Evolutionary conservation across 92 coral and sea anemone genomes (phyloP).

Genomic region (Phenganax subtilis): DNA sequence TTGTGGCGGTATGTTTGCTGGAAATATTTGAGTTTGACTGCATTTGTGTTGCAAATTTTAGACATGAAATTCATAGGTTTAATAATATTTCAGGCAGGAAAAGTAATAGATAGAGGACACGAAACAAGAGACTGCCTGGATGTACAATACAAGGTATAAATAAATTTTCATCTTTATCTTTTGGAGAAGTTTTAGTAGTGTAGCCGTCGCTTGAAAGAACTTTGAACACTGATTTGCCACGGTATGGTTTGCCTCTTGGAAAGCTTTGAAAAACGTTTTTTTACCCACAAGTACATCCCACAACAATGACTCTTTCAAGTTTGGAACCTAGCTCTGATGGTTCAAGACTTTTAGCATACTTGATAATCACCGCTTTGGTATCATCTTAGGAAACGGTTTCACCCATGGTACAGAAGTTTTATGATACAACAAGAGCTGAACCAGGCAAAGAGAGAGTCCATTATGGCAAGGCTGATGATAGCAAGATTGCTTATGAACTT

Average conservation of each 20-base stretch:
- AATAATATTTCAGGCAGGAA: conserved; percentile 73
- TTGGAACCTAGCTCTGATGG: not conserved
- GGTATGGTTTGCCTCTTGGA: no score
- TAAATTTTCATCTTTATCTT: not conserved
- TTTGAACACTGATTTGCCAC: no score
- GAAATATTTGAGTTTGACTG: not conserved
- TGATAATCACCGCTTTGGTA: not conserved
- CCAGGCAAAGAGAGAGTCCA: conserved; percentile 74
- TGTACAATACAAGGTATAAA: conserved; percentile 63
- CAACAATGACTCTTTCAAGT: not conserved
- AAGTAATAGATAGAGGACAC: conserved; percentile 68
- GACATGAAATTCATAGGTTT: not conserved
- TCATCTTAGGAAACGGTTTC: conserved; percentile 62
- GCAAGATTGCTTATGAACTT: conserved; percentile 64
- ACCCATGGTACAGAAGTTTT: conserved; percentile 66
- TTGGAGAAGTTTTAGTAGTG: not conserved
- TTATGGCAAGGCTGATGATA: conserved; percentile 93
- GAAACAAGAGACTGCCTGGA: conserved; percentile 73
- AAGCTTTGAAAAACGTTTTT: no score
- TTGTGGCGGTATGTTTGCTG: conserved; percentile 64
- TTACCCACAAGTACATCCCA: no score
- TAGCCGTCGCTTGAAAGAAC: no score
- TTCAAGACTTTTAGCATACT: not conserved
- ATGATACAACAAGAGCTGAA: conserved; percentile 70
- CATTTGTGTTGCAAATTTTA: not conserved